These are phyloP conservation scores for Callyntrura guangdongensis DNA, from an alignment of 2,888 invertebrate genomes.

Conservation along the genomic window DNA sequence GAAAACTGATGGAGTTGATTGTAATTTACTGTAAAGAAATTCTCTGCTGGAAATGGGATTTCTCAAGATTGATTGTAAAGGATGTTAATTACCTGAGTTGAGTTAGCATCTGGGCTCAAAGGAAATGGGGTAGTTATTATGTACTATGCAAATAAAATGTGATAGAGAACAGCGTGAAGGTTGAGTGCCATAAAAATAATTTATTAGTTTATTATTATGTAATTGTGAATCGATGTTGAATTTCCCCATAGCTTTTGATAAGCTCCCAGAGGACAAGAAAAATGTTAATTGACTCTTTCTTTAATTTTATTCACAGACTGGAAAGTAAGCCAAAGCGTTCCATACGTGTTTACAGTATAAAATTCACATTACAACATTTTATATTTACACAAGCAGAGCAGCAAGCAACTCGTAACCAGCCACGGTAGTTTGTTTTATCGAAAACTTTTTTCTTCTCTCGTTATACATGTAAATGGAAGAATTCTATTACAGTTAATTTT, in stretches of 20 bases:
- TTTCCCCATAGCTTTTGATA: background rate
- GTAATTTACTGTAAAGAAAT: no score
- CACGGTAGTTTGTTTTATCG: no score
- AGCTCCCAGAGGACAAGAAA: background rate
- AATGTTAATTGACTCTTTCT: constrained; percentile 54
- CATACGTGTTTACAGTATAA: background rate
- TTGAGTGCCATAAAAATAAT: no score
- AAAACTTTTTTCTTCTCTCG: constrained; percentile 27
- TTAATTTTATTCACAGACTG: constrained; percentile 89
- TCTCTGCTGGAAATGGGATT: background rate
- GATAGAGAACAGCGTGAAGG: no score
- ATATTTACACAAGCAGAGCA: background rate
- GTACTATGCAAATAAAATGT: no score
- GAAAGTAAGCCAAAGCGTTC: constrained; percentile 91
- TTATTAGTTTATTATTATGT: no score
- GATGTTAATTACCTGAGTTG: background rate
- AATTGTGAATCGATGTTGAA: no score
- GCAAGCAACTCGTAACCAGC: no score
- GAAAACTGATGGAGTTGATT: no score
- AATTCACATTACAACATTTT: constrained; percentile 8
- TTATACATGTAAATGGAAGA: background rate
- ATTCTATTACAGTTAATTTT: background rate
- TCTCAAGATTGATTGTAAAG: background rate
- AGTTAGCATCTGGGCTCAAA: background rate
- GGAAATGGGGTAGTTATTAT: background rate